Evolutionary conservation across 2,888 invertebrate species (phyloP).

Genomic region (Thecocarcelia acutangulata): DNA sequence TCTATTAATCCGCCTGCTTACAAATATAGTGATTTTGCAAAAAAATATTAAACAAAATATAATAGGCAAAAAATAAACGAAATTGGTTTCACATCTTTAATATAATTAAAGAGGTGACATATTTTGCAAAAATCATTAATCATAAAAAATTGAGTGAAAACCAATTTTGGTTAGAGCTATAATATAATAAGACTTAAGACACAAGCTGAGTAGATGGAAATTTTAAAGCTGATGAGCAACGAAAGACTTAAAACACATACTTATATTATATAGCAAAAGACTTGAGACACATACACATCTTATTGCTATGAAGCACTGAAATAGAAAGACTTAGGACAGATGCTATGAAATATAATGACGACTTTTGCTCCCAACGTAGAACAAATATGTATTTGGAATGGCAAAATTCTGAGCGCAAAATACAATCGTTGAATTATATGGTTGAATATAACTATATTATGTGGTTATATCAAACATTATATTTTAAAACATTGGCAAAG

Average conservation of each 20-base stretch:
- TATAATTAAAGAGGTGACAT: slow-evolving; percentile 19
- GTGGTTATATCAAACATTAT: too few species aligned
- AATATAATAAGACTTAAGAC: slow-evolving; percentile 50
- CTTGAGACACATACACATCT: slow-evolving; percentile 8
- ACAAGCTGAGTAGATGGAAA: slow-evolving; percentile 31
- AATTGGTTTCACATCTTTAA: not conserved
- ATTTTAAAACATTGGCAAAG: too few species aligned
- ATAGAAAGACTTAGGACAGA: slow-evolving; percentile 38
- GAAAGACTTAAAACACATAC: slow-evolving; percentile 37
- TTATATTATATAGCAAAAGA: not conserved
- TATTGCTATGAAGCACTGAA: too few species aligned
- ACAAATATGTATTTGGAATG: too few species aligned
- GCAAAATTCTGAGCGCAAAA: too few species aligned
- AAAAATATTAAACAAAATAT: slow-evolving; percentile 7
- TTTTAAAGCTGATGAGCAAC: not conserved
- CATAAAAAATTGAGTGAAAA: slow-evolving; percentile 6
- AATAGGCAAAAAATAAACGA: not conserved
- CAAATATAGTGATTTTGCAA: slow-evolving; percentile 62
- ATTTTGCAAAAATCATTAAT: slow-evolving; percentile 44
- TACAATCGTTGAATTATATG: too few species aligned
- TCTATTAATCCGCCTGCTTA: slow-evolving; percentile 65
- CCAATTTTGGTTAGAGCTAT: not conserved
- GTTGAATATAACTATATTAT: too few species aligned
- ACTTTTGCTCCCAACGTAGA: too few species aligned
- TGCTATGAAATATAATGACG: too few species aligned